A percentile compares a stretch with the other conserved stretches of the same genome.
phyloP scores from a whole-genome alignment of 2,113 vertebrate genomes.

The Vidua macroura region DNA sequence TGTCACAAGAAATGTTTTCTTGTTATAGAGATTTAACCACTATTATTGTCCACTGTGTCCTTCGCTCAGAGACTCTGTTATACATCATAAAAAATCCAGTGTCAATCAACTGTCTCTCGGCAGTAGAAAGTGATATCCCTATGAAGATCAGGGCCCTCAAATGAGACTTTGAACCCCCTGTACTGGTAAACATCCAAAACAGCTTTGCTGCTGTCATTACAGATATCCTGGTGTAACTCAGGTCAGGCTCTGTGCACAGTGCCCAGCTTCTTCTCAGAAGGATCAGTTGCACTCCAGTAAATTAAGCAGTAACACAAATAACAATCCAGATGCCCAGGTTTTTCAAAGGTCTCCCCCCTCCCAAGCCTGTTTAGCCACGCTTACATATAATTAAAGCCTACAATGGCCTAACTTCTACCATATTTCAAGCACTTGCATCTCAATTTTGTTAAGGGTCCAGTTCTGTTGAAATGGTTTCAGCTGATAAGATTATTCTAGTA shows the following conservation, averaged over 20 bases:
- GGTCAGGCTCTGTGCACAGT: background rate
- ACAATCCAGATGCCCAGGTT: background rate
- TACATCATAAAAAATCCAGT: background rate
- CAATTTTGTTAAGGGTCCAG: background rate
- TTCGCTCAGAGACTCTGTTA: background rate
- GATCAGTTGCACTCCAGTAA: background rate
- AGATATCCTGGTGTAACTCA: background rate
- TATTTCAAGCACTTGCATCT: background rate
- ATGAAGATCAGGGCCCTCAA: background rate
- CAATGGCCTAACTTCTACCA: background rate
- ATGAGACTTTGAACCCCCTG: background rate
- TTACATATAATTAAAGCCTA: background rate
- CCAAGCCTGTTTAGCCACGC: background rate
- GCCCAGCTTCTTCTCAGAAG: background rate
- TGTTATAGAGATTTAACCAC: background rate
- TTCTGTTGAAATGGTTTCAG: conserved; percentile 3
- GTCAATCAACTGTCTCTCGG: background rate
- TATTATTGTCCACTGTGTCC: background rate
- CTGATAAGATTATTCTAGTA: conserved; percentile 57
- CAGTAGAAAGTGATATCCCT: background rate
- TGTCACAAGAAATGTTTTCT: background rate
- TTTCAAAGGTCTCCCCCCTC: background rate
- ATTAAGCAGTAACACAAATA: background rate
- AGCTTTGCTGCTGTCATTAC: background rate
- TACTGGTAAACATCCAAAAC: background rate